phyloP scores from a whole-genome alignment of 2,113 vertebrate genomes.

The Shinisaurus crocodilurus region DNA sequence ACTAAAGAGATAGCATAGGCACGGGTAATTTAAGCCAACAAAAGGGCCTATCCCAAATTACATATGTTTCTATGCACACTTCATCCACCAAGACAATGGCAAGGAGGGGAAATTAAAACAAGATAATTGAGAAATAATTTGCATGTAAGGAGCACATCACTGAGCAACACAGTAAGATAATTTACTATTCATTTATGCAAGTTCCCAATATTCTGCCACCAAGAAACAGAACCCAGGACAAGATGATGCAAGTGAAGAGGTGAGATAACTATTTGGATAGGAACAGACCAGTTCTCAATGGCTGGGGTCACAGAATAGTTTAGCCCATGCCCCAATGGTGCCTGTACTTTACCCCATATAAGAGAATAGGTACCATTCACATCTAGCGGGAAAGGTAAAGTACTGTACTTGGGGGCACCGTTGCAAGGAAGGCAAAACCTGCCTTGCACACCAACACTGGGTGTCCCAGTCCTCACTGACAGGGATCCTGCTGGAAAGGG shows the following conservation, averaged over 20 bases:
- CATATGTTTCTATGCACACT: constrained; percentile 14
- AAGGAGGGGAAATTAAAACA: constrained; percentile 71
- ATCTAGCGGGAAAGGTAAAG: background rate
- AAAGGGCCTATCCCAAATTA: constrained; percentile 56
- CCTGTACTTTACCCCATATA: background rate
- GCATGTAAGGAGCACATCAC: constrained; percentile 37
- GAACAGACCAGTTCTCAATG: background rate
- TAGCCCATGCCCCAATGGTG: background rate
- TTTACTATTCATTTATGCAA: background rate
- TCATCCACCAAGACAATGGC: constrained; percentile 56
- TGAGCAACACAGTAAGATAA: constrained; percentile 61
- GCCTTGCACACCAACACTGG: no score
- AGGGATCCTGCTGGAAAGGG: background rate
- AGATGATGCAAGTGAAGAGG: background rate
- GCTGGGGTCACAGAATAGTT: background rate
- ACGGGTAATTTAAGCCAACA: constrained; percentile 6
- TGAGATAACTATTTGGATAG: background rate
- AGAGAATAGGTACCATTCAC: no score
- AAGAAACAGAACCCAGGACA: background rate
- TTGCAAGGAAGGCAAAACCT: background rate
- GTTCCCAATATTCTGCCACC: background rate
- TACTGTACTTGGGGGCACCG: no score
- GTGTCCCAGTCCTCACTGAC: background rate
- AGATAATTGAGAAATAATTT: constrained; percentile 58
- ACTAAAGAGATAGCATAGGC: background rate